phyloP scores from a whole-genome alignment of 2,888 invertebrate genomes.

The Pseudococcus viburni region DNA sequence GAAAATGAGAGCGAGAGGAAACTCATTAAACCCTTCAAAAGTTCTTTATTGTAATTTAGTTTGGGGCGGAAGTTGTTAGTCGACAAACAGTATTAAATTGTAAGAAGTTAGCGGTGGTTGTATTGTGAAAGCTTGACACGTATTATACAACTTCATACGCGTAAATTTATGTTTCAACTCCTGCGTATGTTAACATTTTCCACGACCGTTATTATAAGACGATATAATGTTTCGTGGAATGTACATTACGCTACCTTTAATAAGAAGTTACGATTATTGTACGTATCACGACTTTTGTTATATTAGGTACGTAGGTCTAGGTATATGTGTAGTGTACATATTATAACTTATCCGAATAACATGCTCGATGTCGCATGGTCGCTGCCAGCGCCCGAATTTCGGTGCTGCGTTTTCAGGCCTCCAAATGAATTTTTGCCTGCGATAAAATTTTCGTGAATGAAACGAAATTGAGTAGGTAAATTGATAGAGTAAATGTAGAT shows the following conservation, averaged over 20 bases:
- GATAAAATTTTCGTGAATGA: too few relatives aligned
- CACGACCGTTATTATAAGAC: conserved; percentile 47
- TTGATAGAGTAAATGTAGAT: too few relatives aligned
- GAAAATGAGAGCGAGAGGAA: background rate
- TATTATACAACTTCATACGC: conserved; percentile 53
- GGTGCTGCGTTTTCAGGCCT: too few relatives aligned
- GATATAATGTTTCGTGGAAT: conserved; percentile 51
- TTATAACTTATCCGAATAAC: conserved; percentile 17
- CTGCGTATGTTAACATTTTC: conserved; percentile 32
- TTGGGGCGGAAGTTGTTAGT: conserved; percentile 46
- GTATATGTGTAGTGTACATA: too few relatives aligned
- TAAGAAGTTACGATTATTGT: conserved; percentile 53
- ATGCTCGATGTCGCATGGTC: background rate
- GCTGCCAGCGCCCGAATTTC: too few relatives aligned
- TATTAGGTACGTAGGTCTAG: background rate
- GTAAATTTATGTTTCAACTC: conserved; percentile 42
- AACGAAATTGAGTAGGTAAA: too few relatives aligned
- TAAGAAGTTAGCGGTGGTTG: conserved; percentile 52
- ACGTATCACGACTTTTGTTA: conserved; percentile 34
- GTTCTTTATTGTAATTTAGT: conserved; percentile 52
- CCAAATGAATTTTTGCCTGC: too few relatives aligned
- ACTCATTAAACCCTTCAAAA: conserved; percentile 52
- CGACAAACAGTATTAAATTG: conserved; percentile 51
- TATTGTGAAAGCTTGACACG: conserved; percentile 50
- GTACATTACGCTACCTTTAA: conserved; percentile 42